Evolutionary conservation across 1,140 invertebrate species (phyloP), one percentile per base, ranked within the genome.

Genomic region (Riptortus pedestris): DNA sequence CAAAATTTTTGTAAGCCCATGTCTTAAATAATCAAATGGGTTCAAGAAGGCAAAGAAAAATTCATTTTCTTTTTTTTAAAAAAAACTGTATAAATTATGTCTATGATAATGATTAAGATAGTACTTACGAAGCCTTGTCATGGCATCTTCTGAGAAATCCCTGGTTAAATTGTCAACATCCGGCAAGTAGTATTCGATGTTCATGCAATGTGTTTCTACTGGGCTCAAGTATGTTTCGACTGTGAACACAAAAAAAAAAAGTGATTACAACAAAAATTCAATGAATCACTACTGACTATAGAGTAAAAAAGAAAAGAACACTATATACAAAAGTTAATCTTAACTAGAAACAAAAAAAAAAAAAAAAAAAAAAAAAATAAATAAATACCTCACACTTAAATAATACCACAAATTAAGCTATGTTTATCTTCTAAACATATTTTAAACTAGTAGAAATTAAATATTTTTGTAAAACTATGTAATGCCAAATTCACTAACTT

Each of bases 131-230:
- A 88, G 78, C 80, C 88, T 83, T 66, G 88, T 85, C 85, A 90
- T 90, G 48, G 88, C 85, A 70, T 91, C 87, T 65, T 91, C 87
- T 1, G 83, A 84, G 67, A 91, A 88, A 62, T 83, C 81, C 71
- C 85, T 84, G 11, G 88, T 90, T 68, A 85, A 80, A 72, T 90
- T 90, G 69, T 91, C 87, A 67, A 87, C 85, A 73, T 90, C 86
- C 7, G 88, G 87, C 67, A 92, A 86, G 79, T 90, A 93, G 75
- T 96, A 96, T 75, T 95, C 89, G 69, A 96, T 86, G 78, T 94
- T 95, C 75, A 87, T 90, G 76, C 92, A 96, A 75, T 94, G 89
- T 1, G 92, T 95, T 76, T 96, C 92, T 60, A 93, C 89, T 0
- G 91, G 91, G 61, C 91, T 94, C 69, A 93, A 76, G 73, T 96